A percentile compares a stretch with the other conserved stretches of the same genome.
Evolutionary conservation across 2,113 vertebrate genomes (phyloP).

Genomic region (Prolemur simus): DNA sequence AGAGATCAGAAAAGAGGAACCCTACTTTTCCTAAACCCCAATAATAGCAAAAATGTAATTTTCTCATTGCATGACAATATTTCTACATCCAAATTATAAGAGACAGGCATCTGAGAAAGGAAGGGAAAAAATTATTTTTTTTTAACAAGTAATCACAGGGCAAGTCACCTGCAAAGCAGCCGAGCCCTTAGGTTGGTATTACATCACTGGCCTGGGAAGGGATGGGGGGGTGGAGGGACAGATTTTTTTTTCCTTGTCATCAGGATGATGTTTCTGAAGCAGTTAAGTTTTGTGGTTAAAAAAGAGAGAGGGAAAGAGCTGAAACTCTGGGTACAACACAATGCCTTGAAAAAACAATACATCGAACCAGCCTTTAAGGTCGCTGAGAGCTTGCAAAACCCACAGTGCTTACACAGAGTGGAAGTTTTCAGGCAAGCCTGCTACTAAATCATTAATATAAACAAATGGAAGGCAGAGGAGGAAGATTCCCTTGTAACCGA

Average conservation of each 20-base stretch:
- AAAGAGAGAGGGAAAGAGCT: constrained; percentile 24
- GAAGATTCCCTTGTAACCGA: constrained; percentile 84
- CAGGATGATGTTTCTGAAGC: constrained; percentile 78
- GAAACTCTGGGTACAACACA: constrained; percentile 76
- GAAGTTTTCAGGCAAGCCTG: constrained; percentile 89
- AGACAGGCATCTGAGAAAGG: constrained; percentile 33
- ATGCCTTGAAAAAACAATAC: constrained; percentile 78
- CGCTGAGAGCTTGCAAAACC: constrained; percentile 85
- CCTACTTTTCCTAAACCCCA: constrained; percentile 38
- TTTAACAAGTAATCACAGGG: constrained; percentile 84
- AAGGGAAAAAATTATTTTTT: constrained; percentile 58
- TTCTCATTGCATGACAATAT: constrained; percentile 20
- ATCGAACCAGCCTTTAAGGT: constrained; percentile 85
- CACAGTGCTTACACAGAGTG: constrained; percentile 83
- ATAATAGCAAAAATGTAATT: constrained; percentile 49
- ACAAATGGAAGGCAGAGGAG: constrained; percentile 87
- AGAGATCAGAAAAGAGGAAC: constrained; percentile 4
- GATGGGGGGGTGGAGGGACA: constrained; percentile 62
- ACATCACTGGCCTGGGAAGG: constrained; percentile 82
- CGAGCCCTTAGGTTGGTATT: constrained; percentile 77
- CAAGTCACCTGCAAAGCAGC: constrained; percentile 87
- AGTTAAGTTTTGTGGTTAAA: constrained; percentile 73
- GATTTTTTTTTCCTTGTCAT: constrained; percentile 81
- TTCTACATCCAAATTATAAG: constrained; percentile 51
- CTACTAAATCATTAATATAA: constrained; percentile 92